Base-by-base conservation (phyloP, 1,140 invertebrate species). In the Halictus rubicundus region DNA sequence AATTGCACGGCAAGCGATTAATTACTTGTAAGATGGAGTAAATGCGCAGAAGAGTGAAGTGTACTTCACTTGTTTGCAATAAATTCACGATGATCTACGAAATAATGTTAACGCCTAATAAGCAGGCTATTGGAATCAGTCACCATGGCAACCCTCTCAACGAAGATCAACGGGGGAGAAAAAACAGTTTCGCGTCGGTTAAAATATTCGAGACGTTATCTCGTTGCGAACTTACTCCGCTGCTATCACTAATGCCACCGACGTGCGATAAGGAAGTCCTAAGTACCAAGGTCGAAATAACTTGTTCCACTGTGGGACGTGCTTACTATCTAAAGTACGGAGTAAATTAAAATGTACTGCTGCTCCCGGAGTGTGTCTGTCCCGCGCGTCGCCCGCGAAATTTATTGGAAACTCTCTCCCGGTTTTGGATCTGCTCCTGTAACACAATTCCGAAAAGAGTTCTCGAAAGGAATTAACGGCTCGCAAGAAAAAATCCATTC, bases 211-310 rank as follows among this genome's bases (percentile, higher is more conserved):
- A 25, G 5, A 9, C 3, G 27, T 57, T 59, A 68, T 59, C 49
- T 59, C 23, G 16, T 5, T 14, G 57, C 54, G 8, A 77, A 77
- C 69, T 69, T 52, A 63, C 39, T 10, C 21, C 16, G n/a, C 9
- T 8, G 39, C 42, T 52, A 70, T 63, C 66, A 16, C 59, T 77
- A 70, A 77, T 69, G 66, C 52, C 63, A 69, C n/a, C 32, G 5
- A 27, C 6, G 16, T 9, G 14, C 71, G 60, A 78, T 78, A 78
- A 65, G 76, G 12, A 72, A 72, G 65, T 61, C 23, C n/a, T 54
- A 65, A 66, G 63, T 39, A 77, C 39, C 57, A 78, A 78, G 42
- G 68, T 70, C 59, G 75, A 63, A 78, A 70, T 70, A 78, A 70
- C 66, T 78, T 78, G 46, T 63, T 70, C 68, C 54, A n/a, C 52